phyloP scores from a whole-genome alignment of 2,113 vertebrate species.

The Pygoscelis antarcticus region DNA sequence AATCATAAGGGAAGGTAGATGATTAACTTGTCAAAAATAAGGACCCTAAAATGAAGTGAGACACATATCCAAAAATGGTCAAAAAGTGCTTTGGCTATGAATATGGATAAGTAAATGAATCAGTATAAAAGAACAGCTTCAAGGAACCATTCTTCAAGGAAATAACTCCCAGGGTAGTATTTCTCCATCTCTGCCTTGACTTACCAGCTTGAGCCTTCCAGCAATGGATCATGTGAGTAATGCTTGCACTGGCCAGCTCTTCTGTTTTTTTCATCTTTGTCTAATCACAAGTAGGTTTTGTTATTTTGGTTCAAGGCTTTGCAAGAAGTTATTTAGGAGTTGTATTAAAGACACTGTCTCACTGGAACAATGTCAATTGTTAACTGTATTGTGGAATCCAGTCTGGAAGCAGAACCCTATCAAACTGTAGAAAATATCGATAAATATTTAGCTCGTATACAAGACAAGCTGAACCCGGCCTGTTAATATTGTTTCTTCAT shows the following conservation, averaged over 20 bases:
- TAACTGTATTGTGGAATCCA: neutral
- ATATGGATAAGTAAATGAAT: neutral
- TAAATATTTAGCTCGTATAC: neutral
- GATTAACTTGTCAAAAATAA: slow-evolving; percentile 40
- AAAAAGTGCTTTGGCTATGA: slow-evolving; percentile 19
- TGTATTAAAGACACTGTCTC: neutral
- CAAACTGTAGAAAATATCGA: neutral
- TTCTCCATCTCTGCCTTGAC: neutral
- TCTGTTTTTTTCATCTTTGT: neutral
- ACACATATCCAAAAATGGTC: slow-evolving; percentile 42
- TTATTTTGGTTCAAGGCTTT: neutral
- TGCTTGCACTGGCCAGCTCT: neutral
- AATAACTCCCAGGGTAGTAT: neutral
- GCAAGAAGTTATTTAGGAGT: neutral
- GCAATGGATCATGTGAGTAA: slow-evolving; percentile 61
- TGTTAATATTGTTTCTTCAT: neutral
- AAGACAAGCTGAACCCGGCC: neutral
- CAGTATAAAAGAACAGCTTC: neutral
- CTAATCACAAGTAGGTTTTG: neutral
- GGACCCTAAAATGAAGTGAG: neutral
- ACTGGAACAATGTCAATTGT: neutral
- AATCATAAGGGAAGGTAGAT: neutral
- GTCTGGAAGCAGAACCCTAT: neutral
- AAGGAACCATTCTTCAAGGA: neutral
- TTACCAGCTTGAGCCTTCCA: neutral